A percentile compares a stretch with the other conserved stretches of the same genome.
Evolutionary conservation across 2,113 vertebrate species (phyloP).

Genomic region (Illadopsis cleaveri): DNA sequence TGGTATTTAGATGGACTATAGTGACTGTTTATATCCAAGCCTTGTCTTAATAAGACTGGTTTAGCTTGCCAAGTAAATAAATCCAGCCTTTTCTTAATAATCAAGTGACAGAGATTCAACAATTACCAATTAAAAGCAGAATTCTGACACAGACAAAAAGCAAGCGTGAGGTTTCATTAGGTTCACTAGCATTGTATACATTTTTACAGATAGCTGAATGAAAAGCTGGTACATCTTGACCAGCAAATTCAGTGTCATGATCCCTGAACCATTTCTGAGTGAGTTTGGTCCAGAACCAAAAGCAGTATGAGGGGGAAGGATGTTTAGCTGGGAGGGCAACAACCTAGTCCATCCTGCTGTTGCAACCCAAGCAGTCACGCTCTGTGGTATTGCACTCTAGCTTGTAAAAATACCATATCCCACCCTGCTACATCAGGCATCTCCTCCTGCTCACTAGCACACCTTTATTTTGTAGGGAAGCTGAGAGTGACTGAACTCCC

Average conservation of each 20-base stretch:
- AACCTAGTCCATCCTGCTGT: background rate
- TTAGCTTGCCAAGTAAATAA: conserved; percentile 44
- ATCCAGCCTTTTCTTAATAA: conserved; percentile 44
- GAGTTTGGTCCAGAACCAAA: background rate
- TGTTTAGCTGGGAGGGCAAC: background rate
- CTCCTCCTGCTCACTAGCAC: background rate
- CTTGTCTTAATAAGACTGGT: conserved; percentile 52
- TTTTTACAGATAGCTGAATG: background rate
- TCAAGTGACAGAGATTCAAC: background rate
- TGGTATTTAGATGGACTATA: conserved; percentile 27
- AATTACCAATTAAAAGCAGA: conserved; percentile 13
- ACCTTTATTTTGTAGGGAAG: background rate
- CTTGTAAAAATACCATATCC: background rate
- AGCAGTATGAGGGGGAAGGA: background rate
- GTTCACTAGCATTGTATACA: background rate
- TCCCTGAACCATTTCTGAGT: background rate
- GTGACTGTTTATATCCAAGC: background rate
- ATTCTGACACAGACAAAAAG: background rate
- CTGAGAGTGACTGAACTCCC: background rate
- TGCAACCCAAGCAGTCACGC: background rate
- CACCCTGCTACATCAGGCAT: background rate
- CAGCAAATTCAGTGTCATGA: background rate
- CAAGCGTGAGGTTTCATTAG: background rate
- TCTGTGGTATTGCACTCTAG: background rate
- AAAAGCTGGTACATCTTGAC: background rate